Conservation (phyloP, 2,888 invertebrate genomes). For the Carpatolechia fugitivella region DNA sequence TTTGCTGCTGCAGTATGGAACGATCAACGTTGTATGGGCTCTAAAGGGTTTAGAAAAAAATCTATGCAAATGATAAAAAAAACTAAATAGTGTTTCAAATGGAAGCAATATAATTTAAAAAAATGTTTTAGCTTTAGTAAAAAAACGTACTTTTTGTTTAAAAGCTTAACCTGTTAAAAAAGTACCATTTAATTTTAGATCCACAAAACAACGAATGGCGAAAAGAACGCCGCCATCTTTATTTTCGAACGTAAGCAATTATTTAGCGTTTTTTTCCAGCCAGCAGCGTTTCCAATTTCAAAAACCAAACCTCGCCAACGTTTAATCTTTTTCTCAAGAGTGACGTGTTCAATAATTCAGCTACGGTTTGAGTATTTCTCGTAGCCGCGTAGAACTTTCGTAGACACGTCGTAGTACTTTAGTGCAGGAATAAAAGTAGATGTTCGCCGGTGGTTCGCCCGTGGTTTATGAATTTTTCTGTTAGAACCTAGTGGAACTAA, state of each 20-base stretch:
- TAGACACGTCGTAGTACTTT: not conserved
- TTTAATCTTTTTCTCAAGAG: conserved; percentile 4
- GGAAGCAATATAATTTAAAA: no score
- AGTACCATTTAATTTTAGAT: not conserved
- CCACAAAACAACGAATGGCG: no score
- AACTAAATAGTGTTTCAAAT: no score
- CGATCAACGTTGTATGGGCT: no score
- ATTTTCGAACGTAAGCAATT: not conserved
- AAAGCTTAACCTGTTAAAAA: not conserved
- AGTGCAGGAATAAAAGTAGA: not conserved
- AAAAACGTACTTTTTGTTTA: no score
- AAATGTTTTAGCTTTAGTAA: no score
- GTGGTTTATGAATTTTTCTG: no score
- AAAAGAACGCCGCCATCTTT: no score
- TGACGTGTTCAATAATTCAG: conserved; percentile 8
- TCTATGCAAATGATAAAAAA: no score
- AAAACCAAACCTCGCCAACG: conserved; percentile 2
- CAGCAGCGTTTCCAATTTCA: not conserved
- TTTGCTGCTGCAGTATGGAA: not conserved
- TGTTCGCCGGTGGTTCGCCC: not conserved
- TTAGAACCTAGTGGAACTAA: no score
- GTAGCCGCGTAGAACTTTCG: not conserved
- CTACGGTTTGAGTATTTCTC: not conserved
- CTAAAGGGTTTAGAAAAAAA: not conserved
- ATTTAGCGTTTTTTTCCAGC: not conserved